Percentiles rank a stretch among this genome's conserved stretches.
These are phyloP conservation scores for Mercenaria mercenaria DNA, from an alignment of 1,140 invertebrate genomes.

Conservation along the genomic window DNA sequence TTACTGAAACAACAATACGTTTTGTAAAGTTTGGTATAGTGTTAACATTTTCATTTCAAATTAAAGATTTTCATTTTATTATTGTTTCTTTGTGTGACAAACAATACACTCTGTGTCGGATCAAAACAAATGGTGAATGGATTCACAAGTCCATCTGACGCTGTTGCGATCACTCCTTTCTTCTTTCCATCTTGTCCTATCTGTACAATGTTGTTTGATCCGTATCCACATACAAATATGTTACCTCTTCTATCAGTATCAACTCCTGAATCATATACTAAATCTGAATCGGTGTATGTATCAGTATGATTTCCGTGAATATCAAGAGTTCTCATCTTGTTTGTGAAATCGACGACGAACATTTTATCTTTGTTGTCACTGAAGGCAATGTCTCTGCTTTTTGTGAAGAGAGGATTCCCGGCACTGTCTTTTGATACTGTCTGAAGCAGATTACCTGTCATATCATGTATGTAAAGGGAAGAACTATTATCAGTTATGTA, in stretches of 20 bases:
- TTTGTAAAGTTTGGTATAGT: too few species aligned
- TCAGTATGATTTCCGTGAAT: too few species aligned
- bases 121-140: conserved; percentile 12
- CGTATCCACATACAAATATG: too few species aligned
- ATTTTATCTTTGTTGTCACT: too few species aligned
- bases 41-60: too few species aligned
- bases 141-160: too few species aligned
- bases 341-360: too few species aligned
- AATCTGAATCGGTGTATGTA: background rate
- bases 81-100: background rate
- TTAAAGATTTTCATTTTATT: conserved; percentile 9
- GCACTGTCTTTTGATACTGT: background rate
- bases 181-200: conserved; percentile 25
- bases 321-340: too few species aligned
- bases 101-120: background rate
- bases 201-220: conserved; percentile 27
- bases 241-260: conserved; percentile 5
- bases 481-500: background rate
- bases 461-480: conserved; percentile 4
- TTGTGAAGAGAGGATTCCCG: background rate
- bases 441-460: conserved; percentile 13
- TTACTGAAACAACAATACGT: too few species aligned
- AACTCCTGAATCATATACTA: background rate
- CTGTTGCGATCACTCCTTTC: background rate
- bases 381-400: background rate